Percentiles rank a stretch among this genome's conserved stretches.
phyloP scores from a whole-genome alignment of 2,888 invertebrate species.

The Drosophila putrida region DNA sequence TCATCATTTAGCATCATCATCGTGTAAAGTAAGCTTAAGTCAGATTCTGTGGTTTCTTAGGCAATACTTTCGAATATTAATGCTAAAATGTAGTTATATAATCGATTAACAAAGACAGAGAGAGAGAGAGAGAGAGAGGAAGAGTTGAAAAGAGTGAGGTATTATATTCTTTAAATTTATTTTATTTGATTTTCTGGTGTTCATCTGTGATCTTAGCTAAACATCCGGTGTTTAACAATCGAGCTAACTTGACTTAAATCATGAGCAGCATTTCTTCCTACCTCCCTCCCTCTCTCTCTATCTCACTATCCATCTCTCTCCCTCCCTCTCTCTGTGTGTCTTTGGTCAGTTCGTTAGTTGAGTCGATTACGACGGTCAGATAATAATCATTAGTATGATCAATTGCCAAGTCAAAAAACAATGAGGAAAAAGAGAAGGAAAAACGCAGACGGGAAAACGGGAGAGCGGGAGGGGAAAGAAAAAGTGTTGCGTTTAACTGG shows the following conservation, averaged over 20 bases:
- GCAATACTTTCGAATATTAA: not conserved
- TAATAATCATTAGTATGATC: slow-evolving; percentile 79
- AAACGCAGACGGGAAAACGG: not conserved
- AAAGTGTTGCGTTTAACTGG: slow-evolving; percentile 80
- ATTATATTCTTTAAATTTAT: slow-evolving; percentile 10
- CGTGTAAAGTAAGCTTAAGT: not conserved
- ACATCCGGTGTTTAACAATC: slow-evolving; percentile 74
- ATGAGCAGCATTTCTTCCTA: slow-evolving; percentile 42
- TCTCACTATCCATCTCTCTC: not conserved
- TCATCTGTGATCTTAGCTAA: slow-evolving; percentile 59
- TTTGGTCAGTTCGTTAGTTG: slow-evolving; percentile 39
- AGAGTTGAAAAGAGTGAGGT: no score
- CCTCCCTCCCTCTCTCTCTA: slow-evolving; percentile 1
- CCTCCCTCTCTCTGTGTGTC: not conserved
- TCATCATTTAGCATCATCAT: no score
- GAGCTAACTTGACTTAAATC: slow-evolving; percentile 73
- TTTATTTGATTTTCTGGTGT: slow-evolving; percentile 25
- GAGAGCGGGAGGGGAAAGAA: slow-evolving; percentile 55
- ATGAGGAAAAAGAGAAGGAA: not conserved
- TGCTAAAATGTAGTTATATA: not conserved
- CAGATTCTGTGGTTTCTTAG: not conserved
- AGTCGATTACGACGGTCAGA: slow-evolving; percentile 51
- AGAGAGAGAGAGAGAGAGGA: not conserved
- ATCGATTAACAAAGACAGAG: not conserved
- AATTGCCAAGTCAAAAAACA: slow-evolving; percentile 55